These are phyloP conservation scores for Stylophora pistillata DNA, from an alignment of 64 coral and sea anemone genomes.

Conservation along the genomic window DNA sequence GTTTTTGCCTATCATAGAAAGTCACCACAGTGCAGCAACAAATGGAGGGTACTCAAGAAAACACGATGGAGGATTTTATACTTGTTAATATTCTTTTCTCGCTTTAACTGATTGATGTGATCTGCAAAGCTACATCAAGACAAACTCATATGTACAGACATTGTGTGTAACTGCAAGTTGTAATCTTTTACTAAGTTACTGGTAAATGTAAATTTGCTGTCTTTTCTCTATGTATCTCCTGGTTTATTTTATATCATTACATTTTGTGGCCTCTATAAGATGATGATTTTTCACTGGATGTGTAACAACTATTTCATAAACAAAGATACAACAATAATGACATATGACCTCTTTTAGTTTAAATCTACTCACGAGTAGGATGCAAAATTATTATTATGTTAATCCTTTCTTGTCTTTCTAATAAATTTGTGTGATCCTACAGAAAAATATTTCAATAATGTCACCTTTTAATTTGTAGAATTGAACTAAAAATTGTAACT, in stretches of 20 bases:
- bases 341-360: neutral
- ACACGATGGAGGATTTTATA: slow-evolving; percentile 98
- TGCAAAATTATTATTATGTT: neutral
- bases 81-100: slow-evolving; percentile 45
- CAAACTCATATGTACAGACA: neutral
- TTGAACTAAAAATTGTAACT: neutral
- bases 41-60: slow-evolving; percentile 97
- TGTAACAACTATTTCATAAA: neutral
- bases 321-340: neutral
- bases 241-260: neutral
- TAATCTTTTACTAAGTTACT: neutral
- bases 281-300: too few species aligned
- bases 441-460: neutral
- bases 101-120: neutral
- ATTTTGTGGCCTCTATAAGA: too few species aligned
- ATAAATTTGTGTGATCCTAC: neutral
- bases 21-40: slow-evolving; percentile 97
- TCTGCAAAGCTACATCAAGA: too few species aligned
- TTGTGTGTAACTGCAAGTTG: slow-evolving; percentile 11
- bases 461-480: neutral
- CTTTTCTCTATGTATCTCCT: neutral
- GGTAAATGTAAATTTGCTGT: neutral
- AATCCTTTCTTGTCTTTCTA: neutral
- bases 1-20: slow-evolving; percentile 61
- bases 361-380: neutral